Evolutionary conservation across 2,888 invertebrate genomes (phyloP), one percentile per base, ranked within the genome.

Genomic region (Tetramorium bicarinatum): DNA sequence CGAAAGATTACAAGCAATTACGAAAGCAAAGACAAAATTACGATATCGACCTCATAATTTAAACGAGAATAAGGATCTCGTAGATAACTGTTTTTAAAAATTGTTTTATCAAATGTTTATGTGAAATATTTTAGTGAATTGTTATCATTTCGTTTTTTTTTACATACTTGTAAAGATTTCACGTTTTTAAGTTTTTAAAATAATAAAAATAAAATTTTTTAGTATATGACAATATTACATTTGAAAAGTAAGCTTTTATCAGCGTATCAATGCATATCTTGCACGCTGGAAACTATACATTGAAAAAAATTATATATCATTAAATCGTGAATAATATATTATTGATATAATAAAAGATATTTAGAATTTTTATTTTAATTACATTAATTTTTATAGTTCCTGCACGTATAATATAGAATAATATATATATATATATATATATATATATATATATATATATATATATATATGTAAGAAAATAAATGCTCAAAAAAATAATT

Each of bases 261-360:
- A 75, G 82, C 87, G 87, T 88, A 89, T 61, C 75, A 86, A 82
- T 82, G 44, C 49, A 47, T 49, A 69, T 79, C 21, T 79, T 72
- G 87, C 89, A 81, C 81, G 87, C 83, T 87, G 87, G 47, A 76
- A 62, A 75, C 8, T 75, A 34, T 34, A 69, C n/a, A 13, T 62
- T n/a, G 15, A 41, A 54, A 34, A 21, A 47, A 25, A 67, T 9
- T 34, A 79, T 38, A 29, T 15, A 69, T 79, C 8, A 4, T 29
- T 74, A 44, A 18, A 15, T n/a, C 7, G 41, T 44, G 3, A 44
- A 44, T 11, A 6, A 41, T 38, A 21, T 15, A 71, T 11, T 54
- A 52, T 21, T 52, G 9, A 4, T 38, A 18, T 52, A 52, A 52
- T 4, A 15, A 9, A 71, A 54, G 41, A 6, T 72, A 56, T 25